phyloP scores from a whole-genome alignment of 2,113 vertebrate species.

The Sakesphorus luctuosus region DNA sequence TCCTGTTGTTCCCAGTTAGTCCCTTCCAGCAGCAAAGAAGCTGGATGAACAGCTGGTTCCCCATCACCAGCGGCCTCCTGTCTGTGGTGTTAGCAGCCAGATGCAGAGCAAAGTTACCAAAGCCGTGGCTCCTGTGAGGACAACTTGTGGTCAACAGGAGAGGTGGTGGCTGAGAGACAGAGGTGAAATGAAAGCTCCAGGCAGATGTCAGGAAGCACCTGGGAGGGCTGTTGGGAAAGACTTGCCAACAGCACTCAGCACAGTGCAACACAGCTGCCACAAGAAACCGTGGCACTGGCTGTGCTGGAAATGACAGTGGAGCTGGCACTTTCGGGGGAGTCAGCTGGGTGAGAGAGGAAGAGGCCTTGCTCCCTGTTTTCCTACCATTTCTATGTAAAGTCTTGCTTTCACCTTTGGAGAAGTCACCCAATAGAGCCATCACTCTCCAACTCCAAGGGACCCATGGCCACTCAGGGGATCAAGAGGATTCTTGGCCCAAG shows the following conservation, averaged over 20 bases:
- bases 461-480: fast-evolving
- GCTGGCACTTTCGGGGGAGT: background rate
- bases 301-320: background rate
- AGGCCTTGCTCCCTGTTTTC: background rate
- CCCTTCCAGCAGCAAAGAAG: background rate
- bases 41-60: background rate
- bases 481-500: background rate
- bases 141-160: background rate
- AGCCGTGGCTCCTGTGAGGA: fast-evolving
- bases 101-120: fast-evolving
- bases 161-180: background rate
- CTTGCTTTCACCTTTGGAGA: background rate
- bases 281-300: background rate
- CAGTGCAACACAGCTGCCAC: background rate
- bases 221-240: background rate
- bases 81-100: background rate
- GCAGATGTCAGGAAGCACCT: slow-evolving; percentile 66
- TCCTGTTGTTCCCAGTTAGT: background rate
- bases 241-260: background rate
- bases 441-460: fast-evolving
- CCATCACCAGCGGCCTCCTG: background rate
- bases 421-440: background rate
- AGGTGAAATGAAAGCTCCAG: background rate
- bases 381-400: background rate
- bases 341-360: background rate